A percentile compares a stretch with the other conserved stretches of the same genome.
Conservation (phyloP, 2,888 invertebrate species). For the Drosophila greeni region DNA sequence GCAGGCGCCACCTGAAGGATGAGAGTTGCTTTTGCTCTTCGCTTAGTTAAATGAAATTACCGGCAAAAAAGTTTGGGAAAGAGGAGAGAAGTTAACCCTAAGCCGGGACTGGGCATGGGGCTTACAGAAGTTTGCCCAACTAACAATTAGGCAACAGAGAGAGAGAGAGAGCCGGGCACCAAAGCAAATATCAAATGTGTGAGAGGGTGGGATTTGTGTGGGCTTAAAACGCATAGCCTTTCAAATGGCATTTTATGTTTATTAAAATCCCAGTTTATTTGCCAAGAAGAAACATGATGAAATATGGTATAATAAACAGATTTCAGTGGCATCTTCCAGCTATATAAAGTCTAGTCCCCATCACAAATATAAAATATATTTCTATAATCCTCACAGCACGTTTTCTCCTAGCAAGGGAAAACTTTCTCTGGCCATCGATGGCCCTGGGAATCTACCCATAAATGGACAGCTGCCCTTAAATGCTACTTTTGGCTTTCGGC, state of each 20-base stretch:
- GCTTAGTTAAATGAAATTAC: conserved; percentile 55
- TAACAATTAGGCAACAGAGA: conserved; percentile 59
- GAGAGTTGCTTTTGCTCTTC: conserved; percentile 20
- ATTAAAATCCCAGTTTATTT: conserved; percentile 16
- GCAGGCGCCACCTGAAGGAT: conserved; percentile 20
- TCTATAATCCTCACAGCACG: neutral
- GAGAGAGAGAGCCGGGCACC: conserved; percentile 26
- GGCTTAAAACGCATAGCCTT: conserved; percentile 9
- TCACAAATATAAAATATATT: neutral
- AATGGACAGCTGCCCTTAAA: conserved; percentile 19
- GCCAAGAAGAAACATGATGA: neutral
- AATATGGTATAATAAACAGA: neutral
- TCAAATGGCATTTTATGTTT: conserved; percentile 14
- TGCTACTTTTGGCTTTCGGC: neutral
- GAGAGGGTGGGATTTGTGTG: conserved; percentile 9
- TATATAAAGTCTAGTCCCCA: neutral
- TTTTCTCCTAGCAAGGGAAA: neutral
- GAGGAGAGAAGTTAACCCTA: conserved; percentile 51
- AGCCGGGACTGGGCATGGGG: conserved; percentile 16
- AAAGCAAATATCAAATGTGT: conserved; percentile 36
- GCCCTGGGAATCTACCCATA: conserved; percentile 4
- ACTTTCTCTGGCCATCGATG: conserved; percentile 3
- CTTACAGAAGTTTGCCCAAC: conserved; percentile 48
- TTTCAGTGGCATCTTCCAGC: neutral
- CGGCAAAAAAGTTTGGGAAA: conserved; percentile 48